Conservation (phyloP, 2,113 vertebrate genomes). For the Zeus faber region DNA sequence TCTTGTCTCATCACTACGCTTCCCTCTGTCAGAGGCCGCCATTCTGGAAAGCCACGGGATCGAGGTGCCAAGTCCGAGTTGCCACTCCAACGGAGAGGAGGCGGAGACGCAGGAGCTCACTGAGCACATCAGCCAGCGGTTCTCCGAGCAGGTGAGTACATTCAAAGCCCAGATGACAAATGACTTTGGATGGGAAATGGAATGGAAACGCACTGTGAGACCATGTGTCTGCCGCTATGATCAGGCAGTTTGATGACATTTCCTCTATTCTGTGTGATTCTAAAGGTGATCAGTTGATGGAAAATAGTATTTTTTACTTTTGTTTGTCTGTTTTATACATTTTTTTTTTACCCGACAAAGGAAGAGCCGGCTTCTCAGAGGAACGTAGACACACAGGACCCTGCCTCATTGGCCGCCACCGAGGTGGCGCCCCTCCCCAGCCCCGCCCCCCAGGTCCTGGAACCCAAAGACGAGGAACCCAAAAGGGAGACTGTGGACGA, state of each 20-base stretch:
- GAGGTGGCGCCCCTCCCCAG: constrained; percentile 62
- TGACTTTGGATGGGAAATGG: no score
- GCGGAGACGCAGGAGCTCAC: constrained; percentile 75
- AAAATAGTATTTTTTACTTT: not conserved
- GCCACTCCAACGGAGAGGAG: constrained; percentile 80
- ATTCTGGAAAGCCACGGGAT: constrained; percentile 83
- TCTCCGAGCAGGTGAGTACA: constrained; percentile 59
- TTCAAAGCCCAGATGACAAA: not conserved
- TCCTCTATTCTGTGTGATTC: not conserved
- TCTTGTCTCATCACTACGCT: not conserved
- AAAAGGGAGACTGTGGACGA: constrained; percentile 76
- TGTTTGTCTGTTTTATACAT: not conserved
- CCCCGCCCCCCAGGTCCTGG: constrained; percentile 60
- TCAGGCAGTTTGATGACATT: not conserved
- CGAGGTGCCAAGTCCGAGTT: constrained; percentile 80
- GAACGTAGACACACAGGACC: constrained; percentile 64
- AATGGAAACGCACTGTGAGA: no score
- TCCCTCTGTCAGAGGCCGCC: constrained; percentile 72
- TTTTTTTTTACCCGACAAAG: constrained; percentile 39
- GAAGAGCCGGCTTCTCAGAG: constrained; percentile 74
- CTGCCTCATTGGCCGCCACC: constrained; percentile 49
- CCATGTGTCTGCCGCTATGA: not conserved
- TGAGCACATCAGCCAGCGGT: constrained; percentile 73
- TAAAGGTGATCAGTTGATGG: no score
- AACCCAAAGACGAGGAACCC: constrained; percentile 69